Evolutionary conservation across 2,888 invertebrate genomes (phyloP).

Genomic region (Encarsia formosa): DNA sequence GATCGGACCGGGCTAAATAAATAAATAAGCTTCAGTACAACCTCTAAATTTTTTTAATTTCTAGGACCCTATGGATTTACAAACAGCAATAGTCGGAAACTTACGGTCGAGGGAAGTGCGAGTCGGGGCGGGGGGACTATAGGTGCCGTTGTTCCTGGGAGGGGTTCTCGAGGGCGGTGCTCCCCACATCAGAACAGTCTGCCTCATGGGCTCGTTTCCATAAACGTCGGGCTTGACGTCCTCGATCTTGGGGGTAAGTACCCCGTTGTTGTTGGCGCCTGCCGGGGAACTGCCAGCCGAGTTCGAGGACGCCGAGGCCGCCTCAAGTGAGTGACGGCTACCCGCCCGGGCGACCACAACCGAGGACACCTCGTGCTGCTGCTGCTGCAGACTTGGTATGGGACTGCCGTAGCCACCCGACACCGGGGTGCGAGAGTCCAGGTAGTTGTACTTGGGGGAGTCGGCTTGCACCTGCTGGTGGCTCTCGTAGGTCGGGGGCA

Average conservation of each 20-base stretch:
- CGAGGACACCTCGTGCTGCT: background rate
- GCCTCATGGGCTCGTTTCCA: conserved; percentile 63
- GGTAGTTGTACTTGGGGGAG: conserved; percentile 37
- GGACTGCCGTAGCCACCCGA: conserved; percentile 37
- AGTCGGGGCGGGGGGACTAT: conserved; percentile 37
- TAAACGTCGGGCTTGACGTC: conserved; percentile 57
- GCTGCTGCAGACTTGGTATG: conserved; percentile 30
- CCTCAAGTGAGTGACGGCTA: conserved; percentile 47
- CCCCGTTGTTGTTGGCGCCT: conserved; percentile 47
- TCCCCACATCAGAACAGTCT: conserved; percentile 94
- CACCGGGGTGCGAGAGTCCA: conserved; percentile 34
- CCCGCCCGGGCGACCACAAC: conserved; percentile 36
- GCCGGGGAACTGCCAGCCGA: conserved; percentile 64
- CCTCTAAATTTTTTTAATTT: too few species aligned
- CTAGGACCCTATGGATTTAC: too few species aligned
- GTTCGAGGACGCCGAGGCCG: conserved; percentile 58
- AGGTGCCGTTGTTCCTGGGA: conserved; percentile 47
- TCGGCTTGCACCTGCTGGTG: conserved; percentile 56
- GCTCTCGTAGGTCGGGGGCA: conserved; percentile 62
- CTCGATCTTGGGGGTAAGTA: conserved; percentile 61
- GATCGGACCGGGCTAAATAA: conserved; percentile 42
- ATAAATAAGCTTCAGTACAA: too few species aligned
- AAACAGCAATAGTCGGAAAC: too few species aligned
- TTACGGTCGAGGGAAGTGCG: conserved; percentile 15
- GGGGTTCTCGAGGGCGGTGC: conserved; percentile 47